Percentiles rank a stretch among this genome's conserved stretches.
These are phyloP conservation scores for Thereuonema tuberculata DNA, from an alignment of 1,140 invertebrate species.

Conservation along the genomic window DNA sequence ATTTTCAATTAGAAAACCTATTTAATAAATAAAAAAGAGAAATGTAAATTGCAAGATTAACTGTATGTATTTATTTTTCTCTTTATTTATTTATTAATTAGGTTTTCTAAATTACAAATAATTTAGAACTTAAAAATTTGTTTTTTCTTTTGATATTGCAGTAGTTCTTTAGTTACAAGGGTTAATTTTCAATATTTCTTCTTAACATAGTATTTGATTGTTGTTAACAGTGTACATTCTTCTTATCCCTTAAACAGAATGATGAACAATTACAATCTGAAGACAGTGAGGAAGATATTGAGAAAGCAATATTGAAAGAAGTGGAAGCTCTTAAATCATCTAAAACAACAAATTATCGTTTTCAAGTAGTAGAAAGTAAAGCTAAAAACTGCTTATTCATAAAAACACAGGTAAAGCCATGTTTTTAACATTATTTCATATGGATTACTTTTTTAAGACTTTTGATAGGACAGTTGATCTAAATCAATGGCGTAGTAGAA, in stretches of 20 bases:
- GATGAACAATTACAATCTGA: not conserved
- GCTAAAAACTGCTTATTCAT: constrained; percentile 75
- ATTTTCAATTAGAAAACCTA: no score
- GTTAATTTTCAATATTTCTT: not conserved
- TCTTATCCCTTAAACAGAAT: not conserved
- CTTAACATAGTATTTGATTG: not conserved
- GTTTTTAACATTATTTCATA: constrained; percentile 7
- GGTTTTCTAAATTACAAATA: no score
- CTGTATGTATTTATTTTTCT: no score
- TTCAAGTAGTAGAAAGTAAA: constrained; percentile 51
- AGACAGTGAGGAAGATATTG: constrained; percentile 15
- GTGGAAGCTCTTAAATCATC: constrained; percentile 26
- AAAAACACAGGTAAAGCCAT: constrained; percentile 39
- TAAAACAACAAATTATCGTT: constrained; percentile 53
- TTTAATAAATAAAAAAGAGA: no score
- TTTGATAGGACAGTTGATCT: no score
- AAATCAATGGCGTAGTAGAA: no score
- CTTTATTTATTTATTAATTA: no score
- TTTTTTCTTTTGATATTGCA: no score
- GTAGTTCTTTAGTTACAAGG: no score
- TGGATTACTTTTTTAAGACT: no score
- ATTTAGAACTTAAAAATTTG: no score
- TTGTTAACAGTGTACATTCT: not conserved
- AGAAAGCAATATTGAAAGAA: constrained; percentile 23
- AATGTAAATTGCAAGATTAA: no score